Evolutionary conservation across 2,797 vertebrate species (phyloP).

Genomic region (Thaleichthys pacificus): DNA sequence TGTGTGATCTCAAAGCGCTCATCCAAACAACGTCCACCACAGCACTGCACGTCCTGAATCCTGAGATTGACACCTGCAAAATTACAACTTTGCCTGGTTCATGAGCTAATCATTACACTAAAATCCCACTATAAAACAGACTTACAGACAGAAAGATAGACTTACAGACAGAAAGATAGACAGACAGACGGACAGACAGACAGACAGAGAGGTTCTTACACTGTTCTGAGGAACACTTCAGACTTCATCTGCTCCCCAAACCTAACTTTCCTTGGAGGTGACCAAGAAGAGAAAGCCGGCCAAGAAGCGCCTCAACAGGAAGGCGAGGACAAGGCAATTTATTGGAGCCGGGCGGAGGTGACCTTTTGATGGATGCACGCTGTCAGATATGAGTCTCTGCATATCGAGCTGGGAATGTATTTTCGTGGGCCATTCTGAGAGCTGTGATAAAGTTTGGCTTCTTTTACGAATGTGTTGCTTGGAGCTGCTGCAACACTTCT

Average conservation of each 20-base stretch:
- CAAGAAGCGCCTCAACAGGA: slow-evolving; percentile 33
- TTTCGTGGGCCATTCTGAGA: slow-evolving; percentile 26
- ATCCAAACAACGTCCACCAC: too few relatives aligned
- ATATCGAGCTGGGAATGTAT: slow-evolving; percentile 40
- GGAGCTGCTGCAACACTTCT: neutral
- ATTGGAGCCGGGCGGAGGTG: slow-evolving; percentile 32
- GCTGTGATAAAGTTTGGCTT: slow-evolving; percentile 38
- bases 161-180: too few relatives aligned
- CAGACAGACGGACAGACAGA: too few relatives aligned
- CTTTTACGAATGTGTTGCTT: slow-evolving; percentile 24
- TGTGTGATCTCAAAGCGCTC: too few relatives aligned
- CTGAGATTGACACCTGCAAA: too few relatives aligned
- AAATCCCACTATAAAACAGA: too few relatives aligned
- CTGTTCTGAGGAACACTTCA: slow-evolving; percentile 1
- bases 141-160: too few relatives aligned
- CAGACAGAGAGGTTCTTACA: too few relatives aligned
- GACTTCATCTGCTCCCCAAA: slow-evolving; percentile 25
- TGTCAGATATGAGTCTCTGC: slow-evolving; percentile 45
- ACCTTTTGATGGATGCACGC: slow-evolving; percentile 43
- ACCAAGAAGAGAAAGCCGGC: slow-evolving; percentile 32
- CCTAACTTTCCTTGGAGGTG: slow-evolving; percentile 36
- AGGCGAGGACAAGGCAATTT: slow-evolving; percentile 42
- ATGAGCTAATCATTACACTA: too few relatives aligned
- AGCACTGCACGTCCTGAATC: too few relatives aligned
- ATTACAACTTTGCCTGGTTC: too few relatives aligned